Base-by-base conservation (phyloP, 1,140 invertebrate genomes). In the Lithobius niger region DNA sequence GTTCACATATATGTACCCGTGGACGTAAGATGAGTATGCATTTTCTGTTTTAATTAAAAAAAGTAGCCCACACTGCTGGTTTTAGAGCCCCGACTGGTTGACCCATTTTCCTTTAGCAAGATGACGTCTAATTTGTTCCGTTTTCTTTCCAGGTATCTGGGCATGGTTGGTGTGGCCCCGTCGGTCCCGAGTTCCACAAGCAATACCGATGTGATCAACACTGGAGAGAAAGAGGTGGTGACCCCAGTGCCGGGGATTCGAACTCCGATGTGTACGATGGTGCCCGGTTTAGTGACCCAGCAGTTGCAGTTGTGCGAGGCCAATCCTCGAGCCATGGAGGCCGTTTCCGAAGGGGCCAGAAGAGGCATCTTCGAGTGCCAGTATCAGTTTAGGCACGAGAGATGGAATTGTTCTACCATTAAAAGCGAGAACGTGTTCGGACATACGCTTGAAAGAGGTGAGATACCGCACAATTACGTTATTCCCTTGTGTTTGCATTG, bases 341-440 rank as follows among this genome's bases (percentile, higher is more conserved):
- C 69, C 16, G 70, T 78, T 19, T 69, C 73, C 2, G 67, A 75
- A 28, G 78, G 78, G 21, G 74, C 77, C 1, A 62, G 70, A 19
- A 62, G 73, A 28, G 77, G 76, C 1, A 72, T 79, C 27, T 62
- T 69, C 27, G 77, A 79, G 57, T 80, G 78, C 57, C 77, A 79
- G 61, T 66, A 70, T 52, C 78, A 79, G 61, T 81, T 80, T 62
- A 60, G 69, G 3, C 65, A 74, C 59, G 75, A 80, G 60, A 65
- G 76, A 26, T 80, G 78, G 78, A 80, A 80, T 65, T 80, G 78
- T 58, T 67, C 74, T 0, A 68, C 69, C 3, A 62, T 63, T 27
- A 58, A 60, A 15, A 62, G 60, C 2, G 66, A 70, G 19, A 68
- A 70, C 40, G 68, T 74, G 10, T 75, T 75, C 56, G 72, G 71